Evolutionary conservation across 1,140 invertebrate genomes (phyloP).

Genomic region (Drosophila takahashii): DNA sequence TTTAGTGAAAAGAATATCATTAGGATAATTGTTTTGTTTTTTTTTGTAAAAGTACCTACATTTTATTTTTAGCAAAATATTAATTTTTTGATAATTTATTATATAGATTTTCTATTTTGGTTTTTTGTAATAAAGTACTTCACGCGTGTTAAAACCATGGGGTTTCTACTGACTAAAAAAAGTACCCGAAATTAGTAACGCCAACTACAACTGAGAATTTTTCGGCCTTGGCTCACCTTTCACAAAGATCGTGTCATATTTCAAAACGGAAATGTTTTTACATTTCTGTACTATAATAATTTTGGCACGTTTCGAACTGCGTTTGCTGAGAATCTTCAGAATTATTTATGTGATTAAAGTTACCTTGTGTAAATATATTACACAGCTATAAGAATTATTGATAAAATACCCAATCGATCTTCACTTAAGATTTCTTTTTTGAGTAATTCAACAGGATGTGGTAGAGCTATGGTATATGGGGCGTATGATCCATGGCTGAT

Average conservation of each 20-base stretch:
- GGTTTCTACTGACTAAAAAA: too few relatives aligned
- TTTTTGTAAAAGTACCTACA: too few relatives aligned
- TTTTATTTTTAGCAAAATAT: too few relatives aligned
- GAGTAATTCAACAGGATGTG: background rate
- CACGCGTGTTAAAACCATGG: background rate
- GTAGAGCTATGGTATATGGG: background rate
- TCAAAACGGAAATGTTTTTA: background rate
- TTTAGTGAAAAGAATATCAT: background rate
- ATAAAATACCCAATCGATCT: background rate
- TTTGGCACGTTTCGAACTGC: background rate
- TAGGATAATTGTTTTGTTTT: background rate
- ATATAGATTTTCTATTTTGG: too few relatives aligned
- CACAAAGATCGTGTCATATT: background rate
- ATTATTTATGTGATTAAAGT: too few relatives aligned
- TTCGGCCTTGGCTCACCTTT: background rate
- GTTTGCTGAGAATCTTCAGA: background rate
- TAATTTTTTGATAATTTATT: too few relatives aligned
- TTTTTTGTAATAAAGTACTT: too few relatives aligned
- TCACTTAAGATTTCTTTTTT: background rate
- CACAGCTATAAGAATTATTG: too few relatives aligned
- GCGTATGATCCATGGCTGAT: background rate
- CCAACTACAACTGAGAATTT: background rate
- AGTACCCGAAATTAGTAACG: background rate
- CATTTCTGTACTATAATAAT: background rate
- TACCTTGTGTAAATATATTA: too few relatives aligned